Evolutionary conservation across 37 sponge, comb jelly and placozoan species (phyloP), one percentile per base, ranked within the genome.

Genomic region (Hormiphora californensis): DNA sequence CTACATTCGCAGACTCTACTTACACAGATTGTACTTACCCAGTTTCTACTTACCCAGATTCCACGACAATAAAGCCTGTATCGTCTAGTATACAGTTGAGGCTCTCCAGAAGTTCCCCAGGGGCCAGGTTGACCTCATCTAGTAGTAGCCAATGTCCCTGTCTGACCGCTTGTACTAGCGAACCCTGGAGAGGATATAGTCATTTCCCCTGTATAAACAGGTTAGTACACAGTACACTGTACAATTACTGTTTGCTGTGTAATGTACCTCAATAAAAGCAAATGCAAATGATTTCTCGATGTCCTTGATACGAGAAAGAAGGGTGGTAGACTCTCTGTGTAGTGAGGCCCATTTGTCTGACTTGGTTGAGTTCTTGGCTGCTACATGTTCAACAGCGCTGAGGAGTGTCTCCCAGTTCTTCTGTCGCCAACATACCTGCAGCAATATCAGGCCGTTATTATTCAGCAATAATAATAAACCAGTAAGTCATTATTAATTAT

Each of bases 101-200:
- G 88, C 95, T 95, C 89, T 97, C 96, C 15, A 97, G 91, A 2
- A 92, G 87, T 44, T 97, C 98, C 22, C 94, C 86, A 17, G 94
- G 63, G 4, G 98, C 98, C 55, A 97, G 55, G 90, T 97, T 97
- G 62, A 97, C 90, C 87, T 97, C 98, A 90, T 97, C 98, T 62
- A 97, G 91, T 44, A 97, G 67, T 7, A 97, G 90, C 98, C 98
- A 97, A 69, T 87, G 87, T 0, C 98, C 98, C 33, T 90, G 53
- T n/a, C 59, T 69, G 8, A 97, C 90, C 28, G 98, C 94, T 49
- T 91, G 87, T 37, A 94, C 91, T 33, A 97, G 89, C 0, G 89
- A 87, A 35, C 98, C 98, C 95, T 97, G 73, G 1, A 86, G 32
- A 54, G 9, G 15, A 17, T 9, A 17, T 49, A 17, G 53, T 49